These are phyloP conservation scores for Gasterosteus aculeatus DNA, from an alignment of 2,113 vertebrate genomes.

Conservation along the genomic window DNA sequence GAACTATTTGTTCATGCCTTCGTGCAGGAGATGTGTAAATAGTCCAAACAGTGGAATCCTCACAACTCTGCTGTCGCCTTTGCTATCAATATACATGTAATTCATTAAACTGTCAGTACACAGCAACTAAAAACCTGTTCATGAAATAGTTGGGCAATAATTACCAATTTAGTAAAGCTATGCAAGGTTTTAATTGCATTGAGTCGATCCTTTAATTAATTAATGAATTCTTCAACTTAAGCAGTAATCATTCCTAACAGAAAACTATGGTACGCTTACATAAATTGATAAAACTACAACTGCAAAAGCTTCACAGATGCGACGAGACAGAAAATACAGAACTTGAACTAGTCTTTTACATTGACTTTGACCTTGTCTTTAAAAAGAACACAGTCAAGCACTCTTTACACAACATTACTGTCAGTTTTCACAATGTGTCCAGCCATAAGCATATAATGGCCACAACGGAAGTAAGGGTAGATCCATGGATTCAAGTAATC, in stretches of 20 bases:
- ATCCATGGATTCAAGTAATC: not conserved
- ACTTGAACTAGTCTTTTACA: not conserved
- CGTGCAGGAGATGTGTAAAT: not conserved
- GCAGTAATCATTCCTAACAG: not conserved
- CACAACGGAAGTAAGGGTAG: not conserved
- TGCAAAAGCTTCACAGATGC: not conserved
- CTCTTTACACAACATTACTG: not conserved
- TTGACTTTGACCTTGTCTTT: not conserved
- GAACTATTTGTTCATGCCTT: not conserved
- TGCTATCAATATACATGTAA: not conserved
- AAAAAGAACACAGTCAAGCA: not conserved
- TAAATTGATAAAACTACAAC: not conserved
- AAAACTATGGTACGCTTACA: not conserved
- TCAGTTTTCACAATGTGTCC: not conserved
- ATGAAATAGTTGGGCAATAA: not conserved
- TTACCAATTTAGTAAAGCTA: not conserved
- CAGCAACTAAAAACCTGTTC: not conserved
- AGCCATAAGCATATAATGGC: not conserved
- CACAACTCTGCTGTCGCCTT: not conserved
- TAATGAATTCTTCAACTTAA: too few relatives aligned
- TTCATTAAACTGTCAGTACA: not conserved
- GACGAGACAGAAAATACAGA: not conserved
- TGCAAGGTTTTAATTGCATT: not conserved
- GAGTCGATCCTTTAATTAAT: too few relatives aligned
- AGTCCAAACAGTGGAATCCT: not conserved